These are phyloP conservation scores for Hipparchia sbordonii DNA, from an alignment of 2,888 invertebrate species.

Conservation along the genomic window DNA sequence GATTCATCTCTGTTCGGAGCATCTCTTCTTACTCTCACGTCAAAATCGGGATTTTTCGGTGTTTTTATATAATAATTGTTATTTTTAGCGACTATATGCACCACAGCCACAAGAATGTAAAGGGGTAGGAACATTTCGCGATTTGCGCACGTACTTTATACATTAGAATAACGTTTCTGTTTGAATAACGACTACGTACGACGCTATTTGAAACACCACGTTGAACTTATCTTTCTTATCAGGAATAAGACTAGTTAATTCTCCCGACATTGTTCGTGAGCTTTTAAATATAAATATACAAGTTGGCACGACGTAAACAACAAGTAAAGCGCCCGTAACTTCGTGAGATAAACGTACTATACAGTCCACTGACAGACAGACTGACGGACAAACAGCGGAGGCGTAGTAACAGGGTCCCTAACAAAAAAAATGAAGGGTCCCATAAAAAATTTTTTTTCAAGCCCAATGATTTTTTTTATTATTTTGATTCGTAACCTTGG, in stretches of 20 bases:
- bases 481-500: no score
- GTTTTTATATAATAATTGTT: slow-evolving; percentile 34
- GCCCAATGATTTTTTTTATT: no score
- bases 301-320: no score
- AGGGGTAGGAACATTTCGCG: slow-evolving; percentile 29
- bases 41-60: slow-evolving; percentile 26
- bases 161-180: background rate
- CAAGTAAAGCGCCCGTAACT: no score
- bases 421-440: no score
- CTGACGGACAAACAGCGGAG: no score
- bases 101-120: slow-evolving; percentile 19
- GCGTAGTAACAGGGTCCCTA: no score
- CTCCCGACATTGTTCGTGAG: background rate
- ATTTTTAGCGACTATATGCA: slow-evolving; percentile 33
- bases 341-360: no score
- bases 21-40: slow-evolving; percentile 29
- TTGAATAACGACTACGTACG: background rate
- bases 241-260: background rate
- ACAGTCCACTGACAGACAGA: no score
- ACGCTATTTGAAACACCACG: background rate
- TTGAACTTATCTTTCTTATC: background rate
- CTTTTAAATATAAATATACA: background rate
- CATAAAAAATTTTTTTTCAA: no score
- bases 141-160: background rate
- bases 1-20: slow-evolving; percentile 49